These are phyloP conservation scores for Brachypteracias leptosomus DNA, from an alignment of 2,113 vertebrate species.

Conservation along the genomic window DNA sequence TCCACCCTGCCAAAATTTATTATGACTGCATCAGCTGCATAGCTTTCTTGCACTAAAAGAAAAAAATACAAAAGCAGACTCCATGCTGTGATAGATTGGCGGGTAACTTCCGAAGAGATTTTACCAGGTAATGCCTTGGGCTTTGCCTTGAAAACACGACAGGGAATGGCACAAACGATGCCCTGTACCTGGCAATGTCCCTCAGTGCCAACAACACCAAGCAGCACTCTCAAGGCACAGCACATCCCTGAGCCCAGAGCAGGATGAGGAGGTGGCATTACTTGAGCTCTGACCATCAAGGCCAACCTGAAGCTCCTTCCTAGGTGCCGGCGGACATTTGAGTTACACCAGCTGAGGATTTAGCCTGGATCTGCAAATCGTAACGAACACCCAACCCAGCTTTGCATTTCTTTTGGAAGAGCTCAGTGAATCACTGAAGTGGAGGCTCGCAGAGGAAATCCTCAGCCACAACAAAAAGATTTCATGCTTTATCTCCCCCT, in stretches of 20 bases:
- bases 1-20: not conserved
- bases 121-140: not conserved
- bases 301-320: not conserved
- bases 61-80: not conserved
- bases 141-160: not conserved
- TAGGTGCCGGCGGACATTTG: rapidly evolving
- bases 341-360: not conserved
- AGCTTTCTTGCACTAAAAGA: not conserved
- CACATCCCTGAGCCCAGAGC: not conserved
- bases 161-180: rapidly evolving
- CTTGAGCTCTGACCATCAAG: not conserved
- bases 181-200: not conserved
- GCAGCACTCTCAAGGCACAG: rapidly evolving
- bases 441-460: constrained; percentile 52
- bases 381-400: not conserved
- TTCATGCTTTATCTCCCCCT: constrained; percentile 37
- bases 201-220: rapidly evolving
- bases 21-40: not conserved
- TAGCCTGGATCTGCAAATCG: rapidly evolving
- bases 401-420: not conserved
- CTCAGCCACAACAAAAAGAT: constrained; percentile 50
- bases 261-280: not conserved
- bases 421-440: not conserved
- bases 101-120: not conserved
- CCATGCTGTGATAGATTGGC: not conserved